Base-by-base conservation (phyloP, 30 jellyfish, hydroid and myxozoan species). In the Aurelia aurita region DNA sequence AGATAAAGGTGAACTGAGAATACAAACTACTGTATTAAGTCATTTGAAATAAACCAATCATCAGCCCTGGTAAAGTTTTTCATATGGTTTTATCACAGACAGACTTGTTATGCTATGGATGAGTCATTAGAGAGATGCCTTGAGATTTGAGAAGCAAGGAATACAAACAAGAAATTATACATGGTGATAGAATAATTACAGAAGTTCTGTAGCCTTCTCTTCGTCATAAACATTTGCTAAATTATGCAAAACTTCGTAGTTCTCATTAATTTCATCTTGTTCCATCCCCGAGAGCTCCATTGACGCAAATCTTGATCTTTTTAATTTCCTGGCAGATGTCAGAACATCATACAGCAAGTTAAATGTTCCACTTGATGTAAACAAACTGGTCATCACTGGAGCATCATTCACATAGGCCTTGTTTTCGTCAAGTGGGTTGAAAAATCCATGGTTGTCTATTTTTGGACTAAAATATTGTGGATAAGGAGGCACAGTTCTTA, bases 261-360 rank as follows among this genome's bases (percentile, higher is more conserved):
- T 88, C 43, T 92, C 98, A 27, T 58, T 77, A 20, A 80, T 25
- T 14, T 87, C 88, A 68, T 82, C 97, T 21, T 64, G 25, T 32
- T 92, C 97, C 22, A 92, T 58, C 27, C 97, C 97, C 44, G 44
- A 65, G 29, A 87, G 86, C 43, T 71, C 90, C 34, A 68, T 29
- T 21, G 60, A 11, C 49, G 39, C 82, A 58, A 47, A 31, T 20
- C 20, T 77, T 3, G 84, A 45, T 49, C 28, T 73, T 39, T 77
- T 84, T 22, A 78, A 65, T 77, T 73, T 69, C 58, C 58, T 67
- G 12, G 83, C 73, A 22, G 95, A 65, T 49, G 8, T 31, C 15
- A 91, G n/a, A 27, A 91, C 73, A n/a, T 85, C 93, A 70, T 72
- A 58, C 20, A 91, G 45, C 43, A 85, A 29, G 23, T 83, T 80